A percentile compares a stretch with the other conserved stretches of the same genome.
These are phyloP conservation scores for Euwallacea similis DNA, from an alignment of 1,140 invertebrate species.

Conservation along the genomic window DNA sequence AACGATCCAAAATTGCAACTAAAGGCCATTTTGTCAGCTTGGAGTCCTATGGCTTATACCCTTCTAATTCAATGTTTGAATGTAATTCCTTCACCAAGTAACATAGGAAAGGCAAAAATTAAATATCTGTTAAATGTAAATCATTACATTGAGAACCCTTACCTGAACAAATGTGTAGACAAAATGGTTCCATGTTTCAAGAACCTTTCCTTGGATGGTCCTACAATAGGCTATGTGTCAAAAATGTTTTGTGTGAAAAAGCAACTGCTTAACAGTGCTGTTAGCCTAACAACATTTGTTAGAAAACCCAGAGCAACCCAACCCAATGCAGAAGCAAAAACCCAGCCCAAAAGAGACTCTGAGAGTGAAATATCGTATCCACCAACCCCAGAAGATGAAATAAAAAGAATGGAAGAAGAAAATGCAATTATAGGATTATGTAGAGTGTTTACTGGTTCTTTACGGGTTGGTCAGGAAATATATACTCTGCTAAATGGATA, in stretches of 20 bases:
- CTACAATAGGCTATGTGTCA: conserved; percentile 89
- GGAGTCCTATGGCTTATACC: conserved; percentile 83
- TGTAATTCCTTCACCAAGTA: conserved; percentile 78
- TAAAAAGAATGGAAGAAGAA: conserved; percentile 53
- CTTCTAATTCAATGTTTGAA: conserved; percentile 80
- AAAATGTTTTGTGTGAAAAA: conserved; percentile 91
- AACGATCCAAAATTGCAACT: conserved; percentile 78
- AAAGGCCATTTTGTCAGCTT: conserved; percentile 81
- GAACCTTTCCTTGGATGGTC: conserved; percentile 71
- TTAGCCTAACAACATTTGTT: conserved; percentile 41
- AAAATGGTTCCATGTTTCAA: conserved; percentile 54
- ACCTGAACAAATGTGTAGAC: conserved; percentile 42
- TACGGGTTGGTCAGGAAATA: conserved; percentile 75
- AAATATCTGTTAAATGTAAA: conserved; percentile 56
- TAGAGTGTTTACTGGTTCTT: conserved; percentile 86
- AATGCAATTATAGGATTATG: conserved; percentile 90
- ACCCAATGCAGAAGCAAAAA: background rate
- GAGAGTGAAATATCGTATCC: conserved; percentile 35
- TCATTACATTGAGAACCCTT: conserved; percentile 43
- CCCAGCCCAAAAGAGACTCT: conserved; percentile 42
- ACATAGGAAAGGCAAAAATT: conserved; percentile 76
- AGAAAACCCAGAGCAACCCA: conserved; percentile 37
- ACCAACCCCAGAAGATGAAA: conserved; percentile 11
- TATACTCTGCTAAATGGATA: conserved; percentile 85
- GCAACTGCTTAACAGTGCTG: conserved; percentile 57